A percentile compares a stretch with the other conserved stretches of the same genome.
phyloP scores from a whole-genome alignment of 2,797 vertebrate genomes.

The Nothura maculosa region DNA sequence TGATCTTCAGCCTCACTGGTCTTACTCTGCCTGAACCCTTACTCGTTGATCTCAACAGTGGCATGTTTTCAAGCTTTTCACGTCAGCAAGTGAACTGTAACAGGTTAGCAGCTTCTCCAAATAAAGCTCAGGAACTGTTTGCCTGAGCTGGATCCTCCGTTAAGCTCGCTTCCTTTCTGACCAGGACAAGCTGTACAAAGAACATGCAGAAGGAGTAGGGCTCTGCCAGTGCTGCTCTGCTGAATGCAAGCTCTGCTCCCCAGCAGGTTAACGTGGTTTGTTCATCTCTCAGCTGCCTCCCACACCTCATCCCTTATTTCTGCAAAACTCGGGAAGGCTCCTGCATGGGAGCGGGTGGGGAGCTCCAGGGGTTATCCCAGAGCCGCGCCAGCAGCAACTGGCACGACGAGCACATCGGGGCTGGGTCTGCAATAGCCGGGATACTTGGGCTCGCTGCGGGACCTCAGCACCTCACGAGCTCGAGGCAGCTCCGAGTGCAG shows the following conservation, averaged over 20 bases:
- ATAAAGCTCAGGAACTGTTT: conserved; percentile 28
- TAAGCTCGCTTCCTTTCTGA: conserved; percentile 56
- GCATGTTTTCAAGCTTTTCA: conserved; percentile 32
- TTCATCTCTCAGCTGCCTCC: neutral
- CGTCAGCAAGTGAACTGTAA: conserved; percentile 19
- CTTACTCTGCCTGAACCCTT: neutral
- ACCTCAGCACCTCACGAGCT: too few relatives aligned
- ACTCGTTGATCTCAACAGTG: neutral
- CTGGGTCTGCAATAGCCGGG: neutral
- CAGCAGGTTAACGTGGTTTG: neutral
- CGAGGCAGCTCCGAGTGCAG: neutral
- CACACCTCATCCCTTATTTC: neutral
- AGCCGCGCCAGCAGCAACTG: rapidly evolving
- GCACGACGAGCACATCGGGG: neutral
- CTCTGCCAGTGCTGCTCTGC: conserved; percentile 20
- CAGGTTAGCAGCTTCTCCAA: conserved; percentile 51
- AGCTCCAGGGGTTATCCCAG: neutral
- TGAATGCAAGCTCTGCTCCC: neutral
- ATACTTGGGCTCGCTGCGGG: neutral
- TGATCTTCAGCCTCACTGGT: neutral
- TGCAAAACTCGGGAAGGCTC: neutral
- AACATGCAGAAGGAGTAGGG: conserved; percentile 27
- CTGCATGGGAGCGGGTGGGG: neutral
- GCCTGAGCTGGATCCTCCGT: conserved; percentile 32
- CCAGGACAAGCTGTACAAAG: conserved; percentile 39